Evolutionary conservation across 2,888 invertebrate species (phyloP), one percentile per base, ranked within the genome.

Genomic region (Tuberolachnus salignus): DNA sequence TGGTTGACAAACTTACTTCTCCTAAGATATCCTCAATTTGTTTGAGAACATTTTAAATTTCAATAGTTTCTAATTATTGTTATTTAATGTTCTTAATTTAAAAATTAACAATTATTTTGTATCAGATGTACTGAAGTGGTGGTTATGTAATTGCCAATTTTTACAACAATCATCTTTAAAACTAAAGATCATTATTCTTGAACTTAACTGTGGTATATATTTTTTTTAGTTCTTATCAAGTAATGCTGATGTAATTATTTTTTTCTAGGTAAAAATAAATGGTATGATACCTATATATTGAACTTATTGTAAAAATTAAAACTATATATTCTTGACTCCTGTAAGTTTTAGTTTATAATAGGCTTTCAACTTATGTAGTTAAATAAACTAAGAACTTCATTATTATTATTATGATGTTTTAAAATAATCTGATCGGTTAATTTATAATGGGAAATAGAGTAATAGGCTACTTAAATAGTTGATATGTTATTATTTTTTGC

Each of bases 401-500:
- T n/a, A 63, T 46, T 16, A 34, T 19, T 69, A 51, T 67, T 34
- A 53, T 11, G 23, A 34, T 23, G 6, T 46, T 57, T 44, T 71
- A 69, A 69, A 34, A 11, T 10, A 46, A 67, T 67, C n/a, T 51
- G 42, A 55, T 51, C 46, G 23, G 21, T 69, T 34, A 34, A 21
- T 63, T 51, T 34, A 19, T 51, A 21, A 49, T 51, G 61, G 72
- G 72, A 51, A 51, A 51, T 19, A 69, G 69, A 78, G 13, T 78
- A 16, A 42, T 78, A 78, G 78, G 78, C 69, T 78, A 26, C 59
- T 61, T 78, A 78, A 78, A 69, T 78, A 69, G 78, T 78, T 75
- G 46, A 59, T 75, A 69, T 78, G 59, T 78, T 78, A 69, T 78
- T 78, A 78, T 78, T 78, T 78, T 78, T 78, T 78, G 59, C 78